Evolutionary conservation across 2,888 invertebrate genomes (phyloP).

Genomic region (Apamea epomidion): DNA sequence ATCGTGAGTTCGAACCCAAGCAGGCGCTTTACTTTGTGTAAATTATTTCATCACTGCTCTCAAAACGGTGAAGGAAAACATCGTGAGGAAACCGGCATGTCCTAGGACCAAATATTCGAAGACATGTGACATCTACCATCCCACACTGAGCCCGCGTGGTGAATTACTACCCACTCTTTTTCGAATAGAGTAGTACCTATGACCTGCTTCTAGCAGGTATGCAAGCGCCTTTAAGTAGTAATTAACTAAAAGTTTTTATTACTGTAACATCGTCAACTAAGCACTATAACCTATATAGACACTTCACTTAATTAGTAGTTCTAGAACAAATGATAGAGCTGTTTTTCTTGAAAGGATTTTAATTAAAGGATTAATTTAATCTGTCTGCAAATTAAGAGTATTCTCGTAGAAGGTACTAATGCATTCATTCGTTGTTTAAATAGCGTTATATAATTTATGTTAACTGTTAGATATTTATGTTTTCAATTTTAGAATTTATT

Average conservation of each 20-base stretch:
- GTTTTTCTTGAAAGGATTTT: slow-evolving; percentile 15
- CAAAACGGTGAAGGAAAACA: too few species aligned
- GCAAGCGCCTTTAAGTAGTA: slow-evolving; percentile 1
- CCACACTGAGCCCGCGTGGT: too few species aligned
- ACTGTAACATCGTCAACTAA: slow-evolving; percentile 9
- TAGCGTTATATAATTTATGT: neutral
- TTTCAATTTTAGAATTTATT: neutral
- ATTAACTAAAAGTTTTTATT: slow-evolving; percentile 35
- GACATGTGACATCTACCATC: too few species aligned
- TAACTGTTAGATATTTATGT: neutral
- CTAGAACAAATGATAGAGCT: slow-evolving; percentile 13
- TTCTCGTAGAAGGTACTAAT: neutral
- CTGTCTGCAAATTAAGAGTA: neutral
- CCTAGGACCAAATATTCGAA: too few species aligned
- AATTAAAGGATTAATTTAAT: slow-evolving; percentile 21
- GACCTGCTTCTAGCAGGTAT: too few species aligned
- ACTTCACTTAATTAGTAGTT: slow-evolving; percentile 30
- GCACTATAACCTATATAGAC: slow-evolving; percentile 1
- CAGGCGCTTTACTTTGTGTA: too few species aligned
- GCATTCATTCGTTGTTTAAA: neutral
- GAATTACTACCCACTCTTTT: too few species aligned
- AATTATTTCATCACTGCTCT: too few species aligned
- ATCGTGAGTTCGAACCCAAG: too few species aligned
- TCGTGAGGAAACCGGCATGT: too few species aligned
- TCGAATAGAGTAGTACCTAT: too few species aligned